Percentiles rank a stretch among this genome's conserved stretches.
Evolutionary conservation across 2,797 vertebrate species (phyloP).

Genomic region (Sebastes jordani): DNA sequence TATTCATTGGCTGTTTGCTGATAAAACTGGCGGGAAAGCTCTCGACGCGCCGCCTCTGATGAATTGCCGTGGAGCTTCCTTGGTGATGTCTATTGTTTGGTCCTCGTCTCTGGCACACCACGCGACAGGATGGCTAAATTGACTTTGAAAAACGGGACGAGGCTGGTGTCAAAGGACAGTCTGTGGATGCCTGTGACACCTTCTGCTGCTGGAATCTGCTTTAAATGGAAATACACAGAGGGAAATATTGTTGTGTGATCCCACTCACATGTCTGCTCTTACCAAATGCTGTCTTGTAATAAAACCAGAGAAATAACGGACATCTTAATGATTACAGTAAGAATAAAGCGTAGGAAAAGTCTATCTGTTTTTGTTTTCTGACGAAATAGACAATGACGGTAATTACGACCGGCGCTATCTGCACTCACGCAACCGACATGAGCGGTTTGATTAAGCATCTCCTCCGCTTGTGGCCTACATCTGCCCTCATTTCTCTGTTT

Average conservation of each 20-base stretch:
- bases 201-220: slow-evolving; percentile 5
- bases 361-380: slow-evolving; percentile 1
- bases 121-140: slow-evolving; percentile 33
- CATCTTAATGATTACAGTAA: background rate
- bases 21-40: slow-evolving; percentile 56
- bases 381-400: slow-evolving; percentile 32
- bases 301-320: background rate
- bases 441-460: slow-evolving; percentile 64
- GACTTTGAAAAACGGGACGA: slow-evolving; percentile 56
- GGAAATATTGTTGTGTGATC: background rate
- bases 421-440: slow-evolving; percentile 2
- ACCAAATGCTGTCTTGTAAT: background rate
- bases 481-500: slow-evolving; percentile 52
- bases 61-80: slow-evolving; percentile 34
- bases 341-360: background rate
- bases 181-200: slow-evolving; percentile 6
- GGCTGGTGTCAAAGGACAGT: slow-evolving; percentile 32
- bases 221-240: slow-evolving; percentile 9
- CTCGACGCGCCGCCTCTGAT: slow-evolving; percentile 36
- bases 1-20: slow-evolving; percentile 72
- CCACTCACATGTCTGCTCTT: background rate
- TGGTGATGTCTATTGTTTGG: slow-evolving; percentile 46
- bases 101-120: slow-evolving; percentile 9
- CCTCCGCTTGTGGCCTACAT: slow-evolving; percentile 56
- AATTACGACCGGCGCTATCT: slow-evolving; percentile 49